Percentiles rank a stretch among this genome's conserved stretches.
phyloP scores from a whole-genome alignment of 1,140 invertebrate genomes.

The Drosophila neocordata region DNA sequence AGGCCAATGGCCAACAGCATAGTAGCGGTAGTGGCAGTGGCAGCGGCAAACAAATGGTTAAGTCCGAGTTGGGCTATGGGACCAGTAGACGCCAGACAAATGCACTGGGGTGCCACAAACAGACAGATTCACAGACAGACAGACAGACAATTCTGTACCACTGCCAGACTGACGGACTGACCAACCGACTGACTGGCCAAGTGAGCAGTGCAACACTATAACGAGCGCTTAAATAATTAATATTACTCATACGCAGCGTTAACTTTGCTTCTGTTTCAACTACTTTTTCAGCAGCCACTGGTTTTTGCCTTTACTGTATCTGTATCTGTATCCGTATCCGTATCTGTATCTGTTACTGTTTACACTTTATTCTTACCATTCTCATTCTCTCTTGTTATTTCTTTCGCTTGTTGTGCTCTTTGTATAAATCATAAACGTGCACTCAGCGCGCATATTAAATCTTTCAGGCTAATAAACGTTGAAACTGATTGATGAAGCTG shows the following conservation, averaged over 20 bases:
- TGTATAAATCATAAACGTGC: constrained; percentile 72
- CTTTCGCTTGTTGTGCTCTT: constrained; percentile 4
- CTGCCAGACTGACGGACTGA: neutral
- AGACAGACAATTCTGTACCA: neutral
- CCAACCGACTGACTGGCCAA: constrained; percentile 26
- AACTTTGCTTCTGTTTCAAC: constrained; percentile 19
- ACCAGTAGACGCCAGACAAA: constrained; percentile 64
- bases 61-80: constrained; percentile 17
- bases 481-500: constrained; percentile 61
- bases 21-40: constrained; percentile 20
- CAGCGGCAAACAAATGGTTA: constrained; percentile 49
- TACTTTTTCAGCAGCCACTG: neutral
- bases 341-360: too few relatives aligned
- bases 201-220: constrained; percentile 64
- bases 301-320: constrained; percentile 4
- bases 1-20: constrained; percentile 67
- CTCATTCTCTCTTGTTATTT: neutral
- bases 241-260: constrained; percentile 70
- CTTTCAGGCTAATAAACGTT: constrained; percentile 62
- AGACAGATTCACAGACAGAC: constrained; percentile 41
- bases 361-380: too few relatives aligned
- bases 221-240: constrained; percentile 80
- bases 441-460: constrained; percentile 73
- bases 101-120: constrained; percentile 75
- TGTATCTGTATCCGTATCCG: too few relatives aligned